These are phyloP conservation scores for Hypocryptadius cinnamomeus DNA, from an alignment of 2,113 vertebrate genomes.

Conservation along the genomic window DNA sequence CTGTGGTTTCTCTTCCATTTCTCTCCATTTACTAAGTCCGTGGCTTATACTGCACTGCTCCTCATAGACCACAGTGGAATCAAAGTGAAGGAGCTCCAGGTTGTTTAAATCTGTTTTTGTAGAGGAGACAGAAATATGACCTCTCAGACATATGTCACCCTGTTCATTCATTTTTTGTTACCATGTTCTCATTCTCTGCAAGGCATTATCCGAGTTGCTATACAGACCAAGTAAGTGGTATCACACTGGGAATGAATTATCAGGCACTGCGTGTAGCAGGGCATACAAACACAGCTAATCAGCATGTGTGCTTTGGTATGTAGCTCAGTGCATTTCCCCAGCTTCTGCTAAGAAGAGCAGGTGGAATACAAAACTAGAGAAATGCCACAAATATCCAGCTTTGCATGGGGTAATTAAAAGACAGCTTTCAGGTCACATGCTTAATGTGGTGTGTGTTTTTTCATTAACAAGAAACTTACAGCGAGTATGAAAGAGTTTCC, in stretches of 20 bases:
- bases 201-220: background rate
- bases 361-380: background rate
- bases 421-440: background rate
- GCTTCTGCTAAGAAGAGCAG: background rate
- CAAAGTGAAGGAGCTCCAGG: background rate
- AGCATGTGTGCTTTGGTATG: background rate
- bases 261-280: background rate
- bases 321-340: background rate
- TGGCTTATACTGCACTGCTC: background rate
- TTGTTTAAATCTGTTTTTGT: background rate
- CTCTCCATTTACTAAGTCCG: rapidly evolving
- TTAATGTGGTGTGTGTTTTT: background rate
- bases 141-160: background rate
- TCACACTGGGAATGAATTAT: background rate
- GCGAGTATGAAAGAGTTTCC: background rate
- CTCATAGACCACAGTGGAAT: background rate
- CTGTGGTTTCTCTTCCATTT: background rate
- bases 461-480: background rate
- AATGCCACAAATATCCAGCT: background rate
- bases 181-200: background rate
- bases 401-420: background rate
- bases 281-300: background rate
- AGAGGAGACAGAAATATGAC: background rate
- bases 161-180: background rate
- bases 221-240: background rate